These are phyloP conservation scores for Neomorphus geoffroyi DNA, from an alignment of 2,797 vertebrate genomes.

Conservation along the genomic window DNA sequence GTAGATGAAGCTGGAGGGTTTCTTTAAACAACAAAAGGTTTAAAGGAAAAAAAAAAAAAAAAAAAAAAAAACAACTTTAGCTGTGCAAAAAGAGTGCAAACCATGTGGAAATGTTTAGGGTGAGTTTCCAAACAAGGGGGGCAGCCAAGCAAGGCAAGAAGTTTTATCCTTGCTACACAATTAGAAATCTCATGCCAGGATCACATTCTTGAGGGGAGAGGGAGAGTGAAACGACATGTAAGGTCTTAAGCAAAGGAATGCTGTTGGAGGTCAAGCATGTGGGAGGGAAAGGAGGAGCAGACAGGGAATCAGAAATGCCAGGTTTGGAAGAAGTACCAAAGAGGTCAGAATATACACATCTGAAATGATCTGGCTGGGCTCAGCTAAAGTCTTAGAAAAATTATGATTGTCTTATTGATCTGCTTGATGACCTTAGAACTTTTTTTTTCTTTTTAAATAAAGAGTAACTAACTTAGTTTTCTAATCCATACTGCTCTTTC, in stretches of 20 bases:
- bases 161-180: slow-evolving; percentile 65
- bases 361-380: neutral
- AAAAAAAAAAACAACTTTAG: neutral
- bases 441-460: neutral
- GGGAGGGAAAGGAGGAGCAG: slow-evolving; percentile 27
- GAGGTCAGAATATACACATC: neutral
- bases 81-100: slow-evolving; percentile 52
- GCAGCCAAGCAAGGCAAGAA: slow-evolving; percentile 66
- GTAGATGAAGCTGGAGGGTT: slow-evolving; percentile 21
- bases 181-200: slow-evolving; percentile 59
- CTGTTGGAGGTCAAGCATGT: slow-evolving; percentile 56
- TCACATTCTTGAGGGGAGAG: slow-evolving; percentile 54
- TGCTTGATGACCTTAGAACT: neutral
- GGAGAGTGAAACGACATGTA: slow-evolving; percentile 30
- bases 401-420: neutral
- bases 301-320: slow-evolving; percentile 22
- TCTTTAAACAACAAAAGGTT: slow-evolving; percentile 5
- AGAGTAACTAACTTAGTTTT: neutral
- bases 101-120: slow-evolving; percentile 76
- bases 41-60: neutral
- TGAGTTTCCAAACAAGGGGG: slow-evolving; percentile 63
- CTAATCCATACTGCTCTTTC: neutral
- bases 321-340: slow-evolving; percentile 22
- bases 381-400: neutral
- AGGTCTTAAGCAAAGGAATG: slow-evolving; percentile 58